phyloP scores from a whole-genome alignment of 2,113 vertebrate genomes.

The Scolopax mira region DNA sequence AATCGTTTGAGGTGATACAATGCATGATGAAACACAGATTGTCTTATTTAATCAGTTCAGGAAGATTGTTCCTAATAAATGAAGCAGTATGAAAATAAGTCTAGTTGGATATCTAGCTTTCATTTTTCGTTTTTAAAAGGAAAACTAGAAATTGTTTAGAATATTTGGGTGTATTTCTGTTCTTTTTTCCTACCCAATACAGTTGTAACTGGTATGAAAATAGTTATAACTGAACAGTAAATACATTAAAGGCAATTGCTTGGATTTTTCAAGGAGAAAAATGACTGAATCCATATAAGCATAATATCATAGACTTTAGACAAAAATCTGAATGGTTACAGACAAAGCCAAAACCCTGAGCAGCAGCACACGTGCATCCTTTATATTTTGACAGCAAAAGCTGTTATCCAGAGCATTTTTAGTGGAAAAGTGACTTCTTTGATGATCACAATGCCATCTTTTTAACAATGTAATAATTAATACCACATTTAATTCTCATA shows the following conservation, averaged over 20 bases:
- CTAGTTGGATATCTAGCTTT: not conserved
- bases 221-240: not conserved
- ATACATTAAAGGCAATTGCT: not conserved
- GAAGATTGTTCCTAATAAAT: not conserved
- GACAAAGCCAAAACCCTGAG: not conserved
- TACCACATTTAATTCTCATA: not conserved
- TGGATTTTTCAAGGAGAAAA: not conserved
- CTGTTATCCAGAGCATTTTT: not conserved
- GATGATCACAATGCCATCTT: not conserved
- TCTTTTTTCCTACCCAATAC: not conserved
- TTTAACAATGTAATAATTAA: not conserved
- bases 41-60: not conserved
- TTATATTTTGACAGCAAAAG: not conserved
- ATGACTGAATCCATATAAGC: not conserved
- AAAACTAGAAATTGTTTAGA: not conserved
- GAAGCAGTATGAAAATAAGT: not conserved
- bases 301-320: not conserved
- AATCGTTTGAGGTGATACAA: not conserved
- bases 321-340: not conserved
- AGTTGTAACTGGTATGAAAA: not conserved
- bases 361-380: not conserved
- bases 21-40: not conserved
- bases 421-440: not conserved
- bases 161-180: not conserved
- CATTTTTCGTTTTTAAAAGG: not conserved